A percentile compares a stretch with the other conserved stretches of the same genome.
Conservation (phyloP, 2,888 invertebrate species). For the Megastigmus dorsalis region DNA sequence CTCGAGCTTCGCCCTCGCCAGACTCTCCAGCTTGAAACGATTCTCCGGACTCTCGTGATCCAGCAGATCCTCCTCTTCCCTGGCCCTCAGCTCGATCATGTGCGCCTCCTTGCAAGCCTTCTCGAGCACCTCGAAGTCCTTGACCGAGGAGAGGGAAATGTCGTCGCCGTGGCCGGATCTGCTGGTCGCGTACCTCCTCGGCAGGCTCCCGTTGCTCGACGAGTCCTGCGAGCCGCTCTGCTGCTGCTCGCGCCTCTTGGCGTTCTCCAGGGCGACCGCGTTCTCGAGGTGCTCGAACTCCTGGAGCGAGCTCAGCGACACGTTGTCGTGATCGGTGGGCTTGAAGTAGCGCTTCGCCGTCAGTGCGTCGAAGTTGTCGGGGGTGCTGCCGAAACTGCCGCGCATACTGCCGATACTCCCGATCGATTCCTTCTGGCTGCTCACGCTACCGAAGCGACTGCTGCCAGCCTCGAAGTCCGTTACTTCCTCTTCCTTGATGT, state of each 20-base stretch:
- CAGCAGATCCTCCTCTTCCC: slow-evolving; percentile 89
- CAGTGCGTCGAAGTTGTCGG: slow-evolving; percentile 88
- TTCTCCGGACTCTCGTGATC: slow-evolving; percentile 80
- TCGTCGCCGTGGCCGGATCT: slow-evolving; percentile 86
- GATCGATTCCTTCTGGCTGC: slow-evolving; percentile 86
- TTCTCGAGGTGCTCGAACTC: slow-evolving; percentile 95
- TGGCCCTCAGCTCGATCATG: slow-evolving; percentile 87
- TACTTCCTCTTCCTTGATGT: slow-evolving; percentile 94
- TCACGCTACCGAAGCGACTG: slow-evolving; percentile 84
- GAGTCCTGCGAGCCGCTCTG: slow-evolving; percentile 88
- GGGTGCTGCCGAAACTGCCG: slow-evolving; percentile 93
- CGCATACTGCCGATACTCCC: slow-evolving; percentile 87
- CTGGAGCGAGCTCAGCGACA: slow-evolving; percentile 93
- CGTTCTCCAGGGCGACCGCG: slow-evolving; percentile 86
- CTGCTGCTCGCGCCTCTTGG: slow-evolving; percentile 71
- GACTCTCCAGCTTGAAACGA: slow-evolving; percentile 77
- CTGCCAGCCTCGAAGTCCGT: slow-evolving; percentile 87
- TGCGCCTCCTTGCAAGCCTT: slow-evolving; percentile 90
- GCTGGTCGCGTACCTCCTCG: slow-evolving; percentile 82
- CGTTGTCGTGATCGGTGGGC: slow-evolving; percentile 91
- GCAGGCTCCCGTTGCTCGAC: slow-evolving; percentile 88
- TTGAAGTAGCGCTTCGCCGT: slow-evolving; percentile 89
- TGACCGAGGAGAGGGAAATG: slow-evolving; percentile 88
- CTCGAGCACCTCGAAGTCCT: slow-evolving; percentile 95
- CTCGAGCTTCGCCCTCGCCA: slow-evolving; percentile 62